These are phyloP conservation scores for Thamnophis sirtalis DNA, from an alignment of 2,113 vertebrate species.

Conservation along the genomic window DNA sequence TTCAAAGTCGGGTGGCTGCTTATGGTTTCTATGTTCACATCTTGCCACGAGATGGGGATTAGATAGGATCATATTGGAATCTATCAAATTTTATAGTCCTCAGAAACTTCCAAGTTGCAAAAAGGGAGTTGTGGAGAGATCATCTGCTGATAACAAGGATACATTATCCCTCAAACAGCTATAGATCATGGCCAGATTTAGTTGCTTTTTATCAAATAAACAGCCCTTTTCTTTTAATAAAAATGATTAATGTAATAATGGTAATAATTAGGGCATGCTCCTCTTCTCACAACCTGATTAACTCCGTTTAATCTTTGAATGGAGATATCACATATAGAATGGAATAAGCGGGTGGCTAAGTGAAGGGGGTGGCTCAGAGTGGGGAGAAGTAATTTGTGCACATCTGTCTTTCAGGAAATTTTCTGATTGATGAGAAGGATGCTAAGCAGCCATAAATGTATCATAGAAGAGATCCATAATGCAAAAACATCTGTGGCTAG, in stretches of 20 bases:
- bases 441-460: not conserved
- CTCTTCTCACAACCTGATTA: not conserved
- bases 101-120: not conserved
- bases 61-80: not conserved
- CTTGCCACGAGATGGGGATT: not conserved
- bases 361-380: not conserved
- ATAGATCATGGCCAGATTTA: not conserved
- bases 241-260: not conserved
- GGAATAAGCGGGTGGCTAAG: not conserved
- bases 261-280: not conserved
- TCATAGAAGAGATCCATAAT: constrained; percentile 13
- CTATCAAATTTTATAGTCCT: not conserved
- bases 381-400: not conserved
- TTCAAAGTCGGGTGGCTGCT: not conserved
- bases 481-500: not conserved
- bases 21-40: not conserved
- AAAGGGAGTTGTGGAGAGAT: not conserved
- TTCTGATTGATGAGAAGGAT: constrained; percentile 14
- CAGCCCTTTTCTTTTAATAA: not conserved
- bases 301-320: constrained; percentile 16
- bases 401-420: not conserved
- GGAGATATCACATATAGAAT: not conserved
- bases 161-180: not conserved
- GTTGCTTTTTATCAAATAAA: not conserved
- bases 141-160: not conserved